phyloP scores from a whole-genome alignment of 1,140 invertebrate genomes.

The Pomacea maculata region DNA sequence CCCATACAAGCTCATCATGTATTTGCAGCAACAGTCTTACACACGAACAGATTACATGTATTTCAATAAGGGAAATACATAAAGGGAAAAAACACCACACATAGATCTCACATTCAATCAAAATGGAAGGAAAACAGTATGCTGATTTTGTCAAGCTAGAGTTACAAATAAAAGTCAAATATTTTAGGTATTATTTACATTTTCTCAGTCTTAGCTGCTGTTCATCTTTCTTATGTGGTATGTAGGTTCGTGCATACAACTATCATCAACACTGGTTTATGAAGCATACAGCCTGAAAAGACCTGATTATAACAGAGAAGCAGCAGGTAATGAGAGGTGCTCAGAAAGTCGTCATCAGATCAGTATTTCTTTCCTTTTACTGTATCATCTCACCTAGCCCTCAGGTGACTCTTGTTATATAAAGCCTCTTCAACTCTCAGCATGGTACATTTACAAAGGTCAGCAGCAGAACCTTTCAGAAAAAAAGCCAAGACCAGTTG shows the following conservation, averaged over 20 bases:
- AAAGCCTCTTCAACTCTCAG: conserved; percentile 60
- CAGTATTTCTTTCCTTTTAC: background rate
- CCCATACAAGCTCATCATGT: conserved; percentile 73
- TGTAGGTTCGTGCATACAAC: background rate
- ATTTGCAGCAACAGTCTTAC: conserved; percentile 69
- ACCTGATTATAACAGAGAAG: too few species aligned
- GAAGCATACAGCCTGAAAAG: too few species aligned
- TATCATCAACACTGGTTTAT: too few species aligned
- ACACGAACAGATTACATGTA: conserved; percentile 2
- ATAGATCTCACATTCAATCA: background rate
- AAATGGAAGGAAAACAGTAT: background rate
- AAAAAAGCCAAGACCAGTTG: conserved; percentile 1
- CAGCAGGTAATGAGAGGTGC: too few species aligned
- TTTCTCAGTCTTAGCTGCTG: background rate
- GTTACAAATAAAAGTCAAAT: background rate
- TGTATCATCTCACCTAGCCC: conserved; percentile 34
- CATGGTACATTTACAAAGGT: conserved; percentile 73
- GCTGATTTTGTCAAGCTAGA: background rate
- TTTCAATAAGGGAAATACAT: background rate
- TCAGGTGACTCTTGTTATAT: conserved; percentile 37
- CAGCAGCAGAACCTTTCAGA: conserved; percentile 70
- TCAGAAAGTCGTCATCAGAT: too few species aligned
- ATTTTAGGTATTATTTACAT: background rate
- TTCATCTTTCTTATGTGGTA: background rate
- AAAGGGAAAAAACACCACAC: background rate